These are phyloP conservation scores for Caenorhabditis becei DNA, from an alignment of 2,888 invertebrate genomes.

Conservation along the genomic window DNA sequence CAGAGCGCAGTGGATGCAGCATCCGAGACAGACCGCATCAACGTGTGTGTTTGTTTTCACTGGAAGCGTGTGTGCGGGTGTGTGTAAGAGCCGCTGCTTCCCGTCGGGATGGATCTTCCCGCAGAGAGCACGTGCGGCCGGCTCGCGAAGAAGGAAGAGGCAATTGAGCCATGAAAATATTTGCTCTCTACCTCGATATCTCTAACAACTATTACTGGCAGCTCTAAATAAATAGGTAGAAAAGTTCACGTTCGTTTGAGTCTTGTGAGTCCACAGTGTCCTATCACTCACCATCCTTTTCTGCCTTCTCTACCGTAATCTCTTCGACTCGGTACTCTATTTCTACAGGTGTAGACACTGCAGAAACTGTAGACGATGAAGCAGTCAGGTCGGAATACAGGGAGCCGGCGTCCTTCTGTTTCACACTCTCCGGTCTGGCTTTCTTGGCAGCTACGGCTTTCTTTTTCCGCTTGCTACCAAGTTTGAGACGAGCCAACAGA, in stretches of 20 bases:
- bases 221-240: neutral
- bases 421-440: slow-evolving; percentile 33
- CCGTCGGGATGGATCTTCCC: slow-evolving; percentile 19
- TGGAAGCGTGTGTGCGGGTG: slow-evolving; percentile 10
- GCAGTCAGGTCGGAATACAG: slow-evolving; percentile 46
- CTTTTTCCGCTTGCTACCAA: slow-evolving; percentile 57
- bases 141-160: slow-evolving; percentile 19
- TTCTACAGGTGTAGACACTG: slow-evolving; percentile 38
- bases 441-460: slow-evolving; percentile 25
- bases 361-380: slow-evolving; percentile 48
- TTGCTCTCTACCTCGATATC: slow-evolving; percentile 30
- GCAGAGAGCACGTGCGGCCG: slow-evolving; percentile 16
- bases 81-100: slow-evolving; percentile 46
- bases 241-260: slow-evolving; percentile 18
- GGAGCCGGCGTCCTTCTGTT: slow-evolving; percentile 31
- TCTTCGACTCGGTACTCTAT: slow-evolving; percentile 17
- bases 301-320: neutral
- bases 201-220: slow-evolving; percentile 9
- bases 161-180: slow-evolving; percentile 44
- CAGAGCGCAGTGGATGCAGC: neutral
- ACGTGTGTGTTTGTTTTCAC: slow-evolving; percentile 55
- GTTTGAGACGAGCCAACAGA: slow-evolving; percentile 46
- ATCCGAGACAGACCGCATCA: slow-evolving; percentile 14
- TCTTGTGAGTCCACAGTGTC: neutral
- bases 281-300: slow-evolving; percentile 4